Conservation (phyloP, 2,113 vertebrate species). For the Nansenia antarctica region DNA sequence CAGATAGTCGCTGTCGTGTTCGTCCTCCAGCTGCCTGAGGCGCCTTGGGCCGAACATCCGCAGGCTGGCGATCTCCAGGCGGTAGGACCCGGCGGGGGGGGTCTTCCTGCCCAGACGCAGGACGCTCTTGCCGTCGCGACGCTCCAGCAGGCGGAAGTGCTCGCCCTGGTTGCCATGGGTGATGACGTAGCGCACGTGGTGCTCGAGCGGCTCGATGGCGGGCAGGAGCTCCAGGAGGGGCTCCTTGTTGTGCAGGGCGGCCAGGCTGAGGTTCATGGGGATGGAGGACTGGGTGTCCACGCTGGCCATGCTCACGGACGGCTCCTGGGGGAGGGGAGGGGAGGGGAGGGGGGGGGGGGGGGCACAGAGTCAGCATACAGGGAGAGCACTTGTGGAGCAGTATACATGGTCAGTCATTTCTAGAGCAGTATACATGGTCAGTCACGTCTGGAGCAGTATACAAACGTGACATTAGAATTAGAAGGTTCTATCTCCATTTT, state of each 20-base stretch:
- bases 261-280: slow-evolving; percentile 81
- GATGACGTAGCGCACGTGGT: slow-evolving; percentile 83
- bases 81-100: slow-evolving; percentile 78
- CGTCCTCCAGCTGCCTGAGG: slow-evolving; percentile 77
- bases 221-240: slow-evolving; percentile 88
- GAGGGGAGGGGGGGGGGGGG: background rate
- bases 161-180: slow-evolving; percentile 78
- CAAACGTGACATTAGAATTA: too few species aligned
- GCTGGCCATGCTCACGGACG: slow-evolving; percentile 88
- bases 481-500: too few species aligned
- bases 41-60: slow-evolving; percentile 76
- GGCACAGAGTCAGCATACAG: background rate
- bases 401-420: too few species aligned
- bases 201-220: slow-evolving; percentile 81
- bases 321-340: slow-evolving; percentile 53
- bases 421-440: too few species aligned
- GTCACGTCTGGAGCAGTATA: too few species aligned
- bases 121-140: slow-evolving; percentile 80
- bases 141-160: slow-evolving; percentile 85
- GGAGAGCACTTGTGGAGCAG: too few species aligned
- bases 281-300: slow-evolving; percentile 83
- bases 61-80: slow-evolving; percentile 84
- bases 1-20: slow-evolving; percentile 85
- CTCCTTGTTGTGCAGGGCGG: slow-evolving; percentile 76
- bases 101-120: slow-evolving; percentile 80